These are phyloP conservation scores for Prionace glauca DNA, from an alignment of 2,797 vertebrate species.

Conservation along the genomic window DNA sequence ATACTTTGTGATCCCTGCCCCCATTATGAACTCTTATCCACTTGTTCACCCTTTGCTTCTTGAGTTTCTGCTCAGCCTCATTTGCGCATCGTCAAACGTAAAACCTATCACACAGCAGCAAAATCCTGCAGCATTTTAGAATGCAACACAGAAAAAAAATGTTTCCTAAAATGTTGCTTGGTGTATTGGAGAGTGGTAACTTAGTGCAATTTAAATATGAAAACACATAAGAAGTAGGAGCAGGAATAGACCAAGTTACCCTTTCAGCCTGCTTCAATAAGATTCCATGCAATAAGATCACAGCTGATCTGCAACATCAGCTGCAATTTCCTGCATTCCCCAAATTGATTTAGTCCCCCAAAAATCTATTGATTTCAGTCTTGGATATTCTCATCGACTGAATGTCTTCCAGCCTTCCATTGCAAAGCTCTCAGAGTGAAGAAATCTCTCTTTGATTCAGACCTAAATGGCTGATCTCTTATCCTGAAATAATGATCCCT, in stretches of 20 bases:
- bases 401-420: background rate
- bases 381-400: background rate
- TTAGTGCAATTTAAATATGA: background rate
- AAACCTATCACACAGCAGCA: background rate
- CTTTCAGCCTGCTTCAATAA: background rate
- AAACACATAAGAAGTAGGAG: background rate
- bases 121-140: background rate
- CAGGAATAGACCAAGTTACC: background rate
- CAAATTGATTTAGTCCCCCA: background rate
- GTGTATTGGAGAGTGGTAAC: background rate
- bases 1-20: background rate
- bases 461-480: background rate
- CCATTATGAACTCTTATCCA: background rate
- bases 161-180: background rate
- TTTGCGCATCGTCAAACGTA: background rate
- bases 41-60: background rate
- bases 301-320: background rate
- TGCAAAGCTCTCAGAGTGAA: background rate
- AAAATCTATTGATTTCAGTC: background rate
- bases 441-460: background rate
- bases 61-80: background rate
- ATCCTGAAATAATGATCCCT: background rate
- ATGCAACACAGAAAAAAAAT: background rate
- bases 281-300: background rate
- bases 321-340: background rate